Conservation (phyloP, 2,113 vertebrate species). For the Gobio gobio region DNA sequence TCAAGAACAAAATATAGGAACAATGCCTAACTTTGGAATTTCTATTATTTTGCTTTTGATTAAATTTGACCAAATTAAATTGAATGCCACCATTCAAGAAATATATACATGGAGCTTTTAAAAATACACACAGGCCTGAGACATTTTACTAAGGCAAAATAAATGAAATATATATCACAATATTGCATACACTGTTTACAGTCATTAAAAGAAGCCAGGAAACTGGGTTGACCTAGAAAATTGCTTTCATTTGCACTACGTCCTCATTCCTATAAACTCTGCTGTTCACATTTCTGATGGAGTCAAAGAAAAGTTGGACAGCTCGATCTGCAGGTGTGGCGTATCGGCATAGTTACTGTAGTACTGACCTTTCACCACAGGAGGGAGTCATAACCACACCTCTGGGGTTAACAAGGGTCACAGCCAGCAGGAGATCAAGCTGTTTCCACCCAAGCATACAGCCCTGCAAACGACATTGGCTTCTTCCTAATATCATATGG, state of each 20-base stretch:
- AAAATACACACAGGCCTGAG: no score
- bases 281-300: background rate
- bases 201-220: background rate
- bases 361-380: constrained; percentile 73
- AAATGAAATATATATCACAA: background rate
- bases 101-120: no score
- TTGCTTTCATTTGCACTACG: constrained; percentile 6
- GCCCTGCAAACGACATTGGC: constrained; percentile 69
- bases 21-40: background rate
- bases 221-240: background rate
- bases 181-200: background rate
- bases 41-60: background rate
- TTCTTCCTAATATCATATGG: constrained; percentile 59
- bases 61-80: no score
- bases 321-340: background rate
- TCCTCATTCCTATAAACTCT: constrained; percentile 11
- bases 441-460: constrained; percentile 64
- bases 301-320: constrained; percentile 9
- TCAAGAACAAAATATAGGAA: background rate
- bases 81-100: no score
- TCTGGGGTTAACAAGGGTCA: constrained; percentile 63
- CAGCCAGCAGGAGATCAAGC: constrained; percentile 64
- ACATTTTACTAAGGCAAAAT: no score
- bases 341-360: constrained; percentile 66
- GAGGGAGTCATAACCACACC: constrained; percentile 68